phyloP scores from a whole-genome alignment of 2,113 vertebrate species.

The Calyptommatus sinebrachiatus region DNA sequence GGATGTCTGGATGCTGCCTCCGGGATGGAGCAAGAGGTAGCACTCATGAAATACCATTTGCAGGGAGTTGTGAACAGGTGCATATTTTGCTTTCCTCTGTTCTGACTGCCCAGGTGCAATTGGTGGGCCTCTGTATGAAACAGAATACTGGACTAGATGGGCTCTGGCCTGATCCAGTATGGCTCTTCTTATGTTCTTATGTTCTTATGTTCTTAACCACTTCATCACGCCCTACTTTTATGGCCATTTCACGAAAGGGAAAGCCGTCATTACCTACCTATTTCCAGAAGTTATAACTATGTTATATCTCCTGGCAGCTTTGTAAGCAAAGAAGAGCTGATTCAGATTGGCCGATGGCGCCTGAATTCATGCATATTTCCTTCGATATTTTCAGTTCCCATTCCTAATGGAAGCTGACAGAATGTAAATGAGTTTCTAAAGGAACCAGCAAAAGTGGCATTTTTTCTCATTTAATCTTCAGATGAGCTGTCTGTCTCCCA shows the following conservation, averaged over 20 bases:
- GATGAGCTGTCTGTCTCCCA: slow-evolving; percentile 85
- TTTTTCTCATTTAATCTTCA: slow-evolving; percentile 95
- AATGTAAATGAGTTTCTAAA: slow-evolving; percentile 96
- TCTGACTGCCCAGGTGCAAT: no score
- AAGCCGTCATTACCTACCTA: slow-evolving; percentile 68
- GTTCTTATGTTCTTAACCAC: no score
- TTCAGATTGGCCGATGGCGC: slow-evolving; percentile 64
- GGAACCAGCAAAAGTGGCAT: slow-evolving; percentile 86
- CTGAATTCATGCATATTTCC: slow-evolving; percentile 71
- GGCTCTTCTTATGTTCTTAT: no score
- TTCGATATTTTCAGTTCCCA: slow-evolving; percentile 69
- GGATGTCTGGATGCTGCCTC: no score
- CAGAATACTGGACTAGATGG: no score
- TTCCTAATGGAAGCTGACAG: slow-evolving; percentile 92
- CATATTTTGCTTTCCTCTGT: no score
- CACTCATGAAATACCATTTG: no score
- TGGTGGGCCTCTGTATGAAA: no score
- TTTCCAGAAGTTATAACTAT: slow-evolving; percentile 67
- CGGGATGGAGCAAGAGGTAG: no score
- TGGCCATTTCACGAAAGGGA: slow-evolving; percentile 52
- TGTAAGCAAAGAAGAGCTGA: slow-evolving; percentile 72
- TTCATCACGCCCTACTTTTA: slow-evolving; percentile 12
- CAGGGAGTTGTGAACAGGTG: no score
- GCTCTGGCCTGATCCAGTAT: no score
- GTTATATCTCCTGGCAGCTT: slow-evolving; percentile 69